phyloP scores from a whole-genome alignment of 2,113 vertebrate species.

The Ornithorhynchus anatinus region DNA sequence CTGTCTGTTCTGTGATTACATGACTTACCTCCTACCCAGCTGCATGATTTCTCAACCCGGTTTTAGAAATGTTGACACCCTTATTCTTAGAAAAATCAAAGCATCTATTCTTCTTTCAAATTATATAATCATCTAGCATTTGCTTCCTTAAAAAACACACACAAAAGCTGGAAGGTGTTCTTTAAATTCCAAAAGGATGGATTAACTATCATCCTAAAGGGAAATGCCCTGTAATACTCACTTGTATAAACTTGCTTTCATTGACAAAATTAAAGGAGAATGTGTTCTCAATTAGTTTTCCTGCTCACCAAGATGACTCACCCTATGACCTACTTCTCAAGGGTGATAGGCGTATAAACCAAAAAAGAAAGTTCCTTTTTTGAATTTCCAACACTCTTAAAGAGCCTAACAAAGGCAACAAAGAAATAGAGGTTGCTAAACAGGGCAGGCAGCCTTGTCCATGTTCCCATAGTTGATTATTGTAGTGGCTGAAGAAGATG shows the following conservation, averaged over 20 bases:
- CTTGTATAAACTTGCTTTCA: background rate
- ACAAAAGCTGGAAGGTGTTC: rapidly evolving
- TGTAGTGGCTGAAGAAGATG: too few species aligned
- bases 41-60: background rate
- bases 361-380: background rate
- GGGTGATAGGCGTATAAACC: background rate
- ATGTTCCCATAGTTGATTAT: too few species aligned
- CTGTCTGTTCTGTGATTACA: constrained; percentile 2
- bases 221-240: background rate
- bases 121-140: constrained; percentile 3
- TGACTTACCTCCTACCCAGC: constrained; percentile 4
- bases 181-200: constrained; percentile 3
- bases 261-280: background rate
- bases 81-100: constrained; percentile 20
- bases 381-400: background rate
- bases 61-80: constrained; percentile 19
- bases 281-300: background rate
- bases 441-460: too few species aligned
- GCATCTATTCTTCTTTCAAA: constrained; percentile 8
- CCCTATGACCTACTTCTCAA: background rate
- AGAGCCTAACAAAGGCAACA: background rate
- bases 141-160: background rate
- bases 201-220: background rate
- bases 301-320: background rate
- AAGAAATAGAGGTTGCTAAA: too few species aligned